phyloP scores from a whole-genome alignment of 1,140 invertebrate genomes.

The Campoletis sonorensis region DNA sequence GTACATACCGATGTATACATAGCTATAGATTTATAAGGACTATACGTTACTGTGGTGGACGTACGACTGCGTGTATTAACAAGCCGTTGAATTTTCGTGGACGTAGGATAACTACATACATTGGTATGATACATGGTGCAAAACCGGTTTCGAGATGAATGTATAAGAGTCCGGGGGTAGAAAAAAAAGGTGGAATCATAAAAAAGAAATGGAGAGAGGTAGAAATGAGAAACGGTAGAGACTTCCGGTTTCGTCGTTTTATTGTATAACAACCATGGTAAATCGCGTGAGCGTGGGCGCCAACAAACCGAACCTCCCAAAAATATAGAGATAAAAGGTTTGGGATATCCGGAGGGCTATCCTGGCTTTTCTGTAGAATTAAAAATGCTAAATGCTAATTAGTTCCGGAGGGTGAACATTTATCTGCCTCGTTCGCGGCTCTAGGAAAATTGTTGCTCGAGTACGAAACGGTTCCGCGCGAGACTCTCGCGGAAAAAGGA shows the following conservation, averaged over 20 bases:
- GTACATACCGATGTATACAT: not conserved
- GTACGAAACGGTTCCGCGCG: constrained; percentile 29
- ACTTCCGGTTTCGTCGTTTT: constrained; percentile 38
- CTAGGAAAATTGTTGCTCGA: constrained; percentile 32
- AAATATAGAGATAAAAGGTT: constrained; percentile 22
- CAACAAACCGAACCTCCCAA: constrained; percentile 24
- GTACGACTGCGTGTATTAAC: constrained; percentile 32
- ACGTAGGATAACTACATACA: not conserved
- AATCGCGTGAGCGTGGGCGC: not conserved
- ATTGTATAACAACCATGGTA: constrained; percentile 36
- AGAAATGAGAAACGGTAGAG: constrained; percentile 25
- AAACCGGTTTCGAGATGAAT: not conserved
- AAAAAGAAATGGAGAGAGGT: not conserved
- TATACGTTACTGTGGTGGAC: constrained; percentile 25
- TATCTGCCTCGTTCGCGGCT: constrained; percentile 34
- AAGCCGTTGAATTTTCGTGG: constrained; percentile 41
- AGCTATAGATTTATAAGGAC: constrained; percentile 34
- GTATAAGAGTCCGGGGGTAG: not conserved
- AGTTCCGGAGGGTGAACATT: constrained; percentile 63
- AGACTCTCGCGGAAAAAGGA: constrained; percentile 41
- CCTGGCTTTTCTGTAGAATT: constrained; percentile 62
- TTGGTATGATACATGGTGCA: not conserved
- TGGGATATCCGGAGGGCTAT: constrained; percentile 38
- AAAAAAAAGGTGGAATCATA: not conserved
- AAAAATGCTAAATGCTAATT: constrained; percentile 75